Conservation (phyloP, 2,113 vertebrate genomes). For the Apteryx owenii region DNA sequence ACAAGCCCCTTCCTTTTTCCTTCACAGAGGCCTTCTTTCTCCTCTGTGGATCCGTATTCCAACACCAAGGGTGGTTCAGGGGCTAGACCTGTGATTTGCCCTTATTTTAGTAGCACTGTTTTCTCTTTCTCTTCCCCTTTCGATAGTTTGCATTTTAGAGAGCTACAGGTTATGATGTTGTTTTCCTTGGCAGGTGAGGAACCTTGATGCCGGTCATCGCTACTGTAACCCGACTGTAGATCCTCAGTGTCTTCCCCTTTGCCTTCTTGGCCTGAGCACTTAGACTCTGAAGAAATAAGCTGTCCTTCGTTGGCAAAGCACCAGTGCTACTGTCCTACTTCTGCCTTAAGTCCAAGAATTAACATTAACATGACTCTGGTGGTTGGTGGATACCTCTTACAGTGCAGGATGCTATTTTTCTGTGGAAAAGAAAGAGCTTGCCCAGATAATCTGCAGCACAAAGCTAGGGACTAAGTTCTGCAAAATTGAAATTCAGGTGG, state of each 20-base stretch:
- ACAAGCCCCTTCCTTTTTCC: no score
- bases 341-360: not conserved
- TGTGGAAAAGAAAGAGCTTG: not conserved
- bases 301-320: not conserved
- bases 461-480: conserved; percentile 40
- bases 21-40: not conserved
- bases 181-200: not conserved
- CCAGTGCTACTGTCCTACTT: not conserved
- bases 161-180: not conserved
- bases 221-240: not conserved
- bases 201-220: not conserved
- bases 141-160: not conserved
- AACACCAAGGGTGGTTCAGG: accelerated
- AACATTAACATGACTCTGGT: not conserved
- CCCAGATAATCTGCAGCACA: not conserved
- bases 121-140: not conserved
- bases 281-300: not conserved
- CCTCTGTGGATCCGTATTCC: not conserved
- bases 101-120: not conserved
- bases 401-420: not conserved
- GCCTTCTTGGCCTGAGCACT: not conserved
- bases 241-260: conserved; percentile 3
- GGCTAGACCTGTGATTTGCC: not conserved
- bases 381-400: not conserved
- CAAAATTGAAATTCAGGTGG: conserved; percentile 67